These are phyloP conservation scores for Allacma fusca DNA, from an alignment of 2,888 invertebrate species.

Conservation along the genomic window DNA sequence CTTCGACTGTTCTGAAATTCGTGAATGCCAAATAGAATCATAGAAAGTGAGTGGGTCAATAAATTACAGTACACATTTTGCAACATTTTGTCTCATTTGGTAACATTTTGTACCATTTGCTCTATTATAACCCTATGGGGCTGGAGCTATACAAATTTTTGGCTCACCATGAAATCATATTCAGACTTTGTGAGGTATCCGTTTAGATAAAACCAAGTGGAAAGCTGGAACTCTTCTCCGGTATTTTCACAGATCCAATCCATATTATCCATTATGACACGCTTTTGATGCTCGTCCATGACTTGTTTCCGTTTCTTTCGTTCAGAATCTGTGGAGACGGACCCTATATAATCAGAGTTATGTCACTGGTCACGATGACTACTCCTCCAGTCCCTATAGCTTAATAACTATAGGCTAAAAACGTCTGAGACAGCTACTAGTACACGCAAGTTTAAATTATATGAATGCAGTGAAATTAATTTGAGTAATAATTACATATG, in stretches of 20 bases:
- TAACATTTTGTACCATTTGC: too few relatives aligned
- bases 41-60: background rate
- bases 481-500: too few relatives aligned
- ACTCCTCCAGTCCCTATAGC: too few relatives aligned
- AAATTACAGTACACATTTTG: background rate
- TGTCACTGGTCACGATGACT: too few relatives aligned
- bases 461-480: too few relatives aligned
- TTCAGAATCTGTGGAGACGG: too few relatives aligned
- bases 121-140: background rate
- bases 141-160: too few relatives aligned
- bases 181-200: background rate
- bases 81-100: background rate
- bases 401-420: too few relatives aligned
- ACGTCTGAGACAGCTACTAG: too few relatives aligned
- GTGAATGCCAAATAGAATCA: too few relatives aligned
- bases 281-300: conserved; percentile 31
- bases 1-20: conserved; percentile 12
- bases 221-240: background rate
- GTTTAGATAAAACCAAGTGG: background rate
- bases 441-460: too few relatives aligned
- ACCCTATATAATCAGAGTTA: too few relatives aligned
- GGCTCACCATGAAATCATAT: conserved; percentile 9
- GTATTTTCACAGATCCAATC: conserved; percentile 27
- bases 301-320: background rate
- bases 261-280: conserved; percentile 23